Base-by-base conservation (phyloP, 2,113 vertebrate species). In the Corythaixoides concolor region DNA sequence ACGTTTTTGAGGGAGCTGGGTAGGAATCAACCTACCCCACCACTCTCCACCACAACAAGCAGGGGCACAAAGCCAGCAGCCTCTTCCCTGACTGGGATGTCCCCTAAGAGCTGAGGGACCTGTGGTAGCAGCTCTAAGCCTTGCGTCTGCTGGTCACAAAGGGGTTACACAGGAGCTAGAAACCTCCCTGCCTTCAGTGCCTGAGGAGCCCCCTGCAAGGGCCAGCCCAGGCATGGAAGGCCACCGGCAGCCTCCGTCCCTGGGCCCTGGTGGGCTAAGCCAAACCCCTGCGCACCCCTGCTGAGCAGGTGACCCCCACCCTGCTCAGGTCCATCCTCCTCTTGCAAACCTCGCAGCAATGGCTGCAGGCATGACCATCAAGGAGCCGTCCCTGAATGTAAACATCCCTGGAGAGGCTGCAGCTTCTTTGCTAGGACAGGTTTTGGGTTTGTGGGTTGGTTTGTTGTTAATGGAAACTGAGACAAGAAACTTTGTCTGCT, bases 151-250 rank as follows among this genome's bases (percentile, higher is more conserved):
- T 22, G 32, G 37, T 74, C 76, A 89, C n/a, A 35, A 32, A 70
- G 37, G 21, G 9, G 45, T 53, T 74, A 43, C 32, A n/a, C 5
- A 43, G n/a, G 43, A 24, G 30, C 49, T 79, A 49, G 24, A 79
- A 75, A 77, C 24, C 69, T 8, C 33, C 18, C 7, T 6, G 32
- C 13, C 23, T 35, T 21, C 39, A 60, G 8, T 0, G 4, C 35
- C 55, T 0, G 0, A 55, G 4, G 1, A 68, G 14, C 7, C 27
- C 28, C 37, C 30, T 35, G 27, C 2, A 6, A 70, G n/a, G 37
- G 30, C 35, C 70, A 94, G 58, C 21, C 30, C 43, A 52, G 26
- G 23, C 55, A 63, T 88, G 33, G 8, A 64, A 52, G 23, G 33
- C 26, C 70, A 78, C 12, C 15, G 24, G 41, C 41, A 43, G 41